Conservation (phyloP, 2,888 invertebrate genomes). For the Crematogaster levior region DNA sequence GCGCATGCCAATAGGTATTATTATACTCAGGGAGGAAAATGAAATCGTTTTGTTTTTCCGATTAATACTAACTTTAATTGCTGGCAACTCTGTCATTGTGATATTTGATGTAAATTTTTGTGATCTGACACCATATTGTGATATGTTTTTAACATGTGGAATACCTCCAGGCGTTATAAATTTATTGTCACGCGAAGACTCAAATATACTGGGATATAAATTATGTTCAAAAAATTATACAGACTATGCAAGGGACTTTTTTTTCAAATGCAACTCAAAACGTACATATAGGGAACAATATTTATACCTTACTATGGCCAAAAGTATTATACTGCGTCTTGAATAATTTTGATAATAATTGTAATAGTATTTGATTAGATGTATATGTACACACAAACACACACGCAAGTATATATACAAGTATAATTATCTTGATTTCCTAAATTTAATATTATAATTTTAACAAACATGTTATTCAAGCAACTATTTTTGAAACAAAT, state of each 20-base stretch:
- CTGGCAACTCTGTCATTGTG: constrained; percentile 30
- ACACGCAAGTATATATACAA: not conserved
- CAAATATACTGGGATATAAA: not conserved
- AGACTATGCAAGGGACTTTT: not conserved
- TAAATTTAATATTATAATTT: not conserved
- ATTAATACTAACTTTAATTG: constrained; percentile 8
- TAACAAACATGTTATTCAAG: not conserved
- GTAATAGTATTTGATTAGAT: not conserved
- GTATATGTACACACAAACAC: too few species aligned
- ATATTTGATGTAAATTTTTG: not conserved
- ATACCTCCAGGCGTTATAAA: constrained; percentile 36
- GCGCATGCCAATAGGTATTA: not conserved
- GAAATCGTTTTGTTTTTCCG: constrained; percentile 18
- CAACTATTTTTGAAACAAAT: not conserved
- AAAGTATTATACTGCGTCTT: not conserved
- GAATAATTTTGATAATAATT: not conserved
- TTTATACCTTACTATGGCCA: not conserved
- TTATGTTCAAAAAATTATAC: not conserved
- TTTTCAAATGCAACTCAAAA: not conserved
- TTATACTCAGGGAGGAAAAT: not conserved
- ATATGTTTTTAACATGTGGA: not conserved
- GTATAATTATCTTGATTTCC: too few species aligned
- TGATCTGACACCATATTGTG: not conserved
- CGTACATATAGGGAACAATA: not conserved
- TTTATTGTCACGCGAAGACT: not conserved